Evolutionary conservation across 2,113 vertebrate species (phyloP).

Genomic region (Pteruthius melanotis): DNA sequence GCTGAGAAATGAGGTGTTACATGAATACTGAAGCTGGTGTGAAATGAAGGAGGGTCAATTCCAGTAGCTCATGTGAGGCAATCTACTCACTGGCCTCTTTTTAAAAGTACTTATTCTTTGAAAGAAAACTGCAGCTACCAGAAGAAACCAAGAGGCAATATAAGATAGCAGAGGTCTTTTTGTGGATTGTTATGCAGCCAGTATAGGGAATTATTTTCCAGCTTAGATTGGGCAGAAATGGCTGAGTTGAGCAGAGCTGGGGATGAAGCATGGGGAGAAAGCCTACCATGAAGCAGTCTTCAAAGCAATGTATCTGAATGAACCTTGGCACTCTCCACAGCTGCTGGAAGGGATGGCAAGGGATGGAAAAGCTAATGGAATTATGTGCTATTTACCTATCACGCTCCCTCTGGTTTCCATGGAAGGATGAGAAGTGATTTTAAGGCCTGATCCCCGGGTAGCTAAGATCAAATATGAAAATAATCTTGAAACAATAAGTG

Average conservation of each 20-base stretch:
- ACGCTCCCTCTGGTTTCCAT: not conserved
- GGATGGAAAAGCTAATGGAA: not conserved
- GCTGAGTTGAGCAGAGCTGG: not conserved
- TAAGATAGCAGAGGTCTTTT: not conserved
- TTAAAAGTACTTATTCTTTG: not conserved
- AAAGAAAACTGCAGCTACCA: not conserved
- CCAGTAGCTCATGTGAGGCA: not conserved
- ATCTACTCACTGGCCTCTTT: not conserved
- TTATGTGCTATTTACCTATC: not conserved
- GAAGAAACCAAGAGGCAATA: not conserved
- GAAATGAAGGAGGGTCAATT: not conserved
- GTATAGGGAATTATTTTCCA: not conserved
- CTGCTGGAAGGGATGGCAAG: not conserved
- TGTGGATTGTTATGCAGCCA: not conserved
- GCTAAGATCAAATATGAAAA: slow-evolving; percentile 33
- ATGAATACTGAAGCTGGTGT: not conserved
- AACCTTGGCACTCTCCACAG: not conserved
- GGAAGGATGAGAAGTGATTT: not conserved
- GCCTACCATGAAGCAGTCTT: not conserved
- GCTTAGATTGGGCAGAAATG: not conserved
- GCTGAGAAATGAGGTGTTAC: not conserved
- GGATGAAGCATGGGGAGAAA: not conserved
- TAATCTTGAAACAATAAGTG: not conserved
- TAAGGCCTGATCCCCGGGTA: not conserved
- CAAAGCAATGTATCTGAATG: not conserved